These are phyloP conservation scores for Trematocara unimaculatum DNA, from an alignment of 2,113 vertebrate species.

Conservation along the genomic window DNA sequence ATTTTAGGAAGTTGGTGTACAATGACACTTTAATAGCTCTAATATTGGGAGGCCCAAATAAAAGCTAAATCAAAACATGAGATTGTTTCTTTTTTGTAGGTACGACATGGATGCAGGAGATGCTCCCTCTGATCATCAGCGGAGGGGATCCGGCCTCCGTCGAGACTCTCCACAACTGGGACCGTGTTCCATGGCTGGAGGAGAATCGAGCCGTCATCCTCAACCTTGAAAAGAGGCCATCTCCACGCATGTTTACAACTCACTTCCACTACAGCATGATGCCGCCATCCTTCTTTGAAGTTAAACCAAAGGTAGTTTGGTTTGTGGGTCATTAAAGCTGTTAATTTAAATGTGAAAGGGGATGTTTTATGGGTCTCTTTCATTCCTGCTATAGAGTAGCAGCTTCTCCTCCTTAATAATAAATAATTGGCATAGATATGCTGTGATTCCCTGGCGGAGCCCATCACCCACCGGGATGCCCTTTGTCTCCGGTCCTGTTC, in stretches of 20 bases:
- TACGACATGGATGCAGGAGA: constrained; percentile 76
- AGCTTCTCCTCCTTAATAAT: neutral
- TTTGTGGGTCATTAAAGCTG: neutral
- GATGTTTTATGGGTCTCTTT: neutral
- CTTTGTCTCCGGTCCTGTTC: too few relatives aligned
- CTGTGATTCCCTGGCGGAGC: too few relatives aligned
- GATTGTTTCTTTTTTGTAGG: constrained; percentile 29
- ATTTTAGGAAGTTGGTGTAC: neutral
- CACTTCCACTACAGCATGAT: constrained; percentile 67
- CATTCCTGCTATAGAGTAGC: neutral
- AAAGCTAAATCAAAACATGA: neutral
- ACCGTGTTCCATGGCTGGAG: constrained; percentile 73
- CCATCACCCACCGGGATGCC: too few relatives aligned
- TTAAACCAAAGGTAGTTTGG: constrained; percentile 65
- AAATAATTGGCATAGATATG: neutral
- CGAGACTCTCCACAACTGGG: constrained; percentile 65
- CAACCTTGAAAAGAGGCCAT: constrained; percentile 60
- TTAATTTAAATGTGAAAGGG: neutral
- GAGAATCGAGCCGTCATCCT: neutral
- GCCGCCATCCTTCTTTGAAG: constrained; percentile 61
- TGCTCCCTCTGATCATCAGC: constrained; percentile 64
- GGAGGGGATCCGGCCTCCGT: constrained; percentile 64
- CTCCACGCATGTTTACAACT: constrained; percentile 62
- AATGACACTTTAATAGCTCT: neutral
- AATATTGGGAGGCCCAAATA: neutral